Conservation (phyloP, 2,113 vertebrate species). For the Perognathus longimembris region DNA sequence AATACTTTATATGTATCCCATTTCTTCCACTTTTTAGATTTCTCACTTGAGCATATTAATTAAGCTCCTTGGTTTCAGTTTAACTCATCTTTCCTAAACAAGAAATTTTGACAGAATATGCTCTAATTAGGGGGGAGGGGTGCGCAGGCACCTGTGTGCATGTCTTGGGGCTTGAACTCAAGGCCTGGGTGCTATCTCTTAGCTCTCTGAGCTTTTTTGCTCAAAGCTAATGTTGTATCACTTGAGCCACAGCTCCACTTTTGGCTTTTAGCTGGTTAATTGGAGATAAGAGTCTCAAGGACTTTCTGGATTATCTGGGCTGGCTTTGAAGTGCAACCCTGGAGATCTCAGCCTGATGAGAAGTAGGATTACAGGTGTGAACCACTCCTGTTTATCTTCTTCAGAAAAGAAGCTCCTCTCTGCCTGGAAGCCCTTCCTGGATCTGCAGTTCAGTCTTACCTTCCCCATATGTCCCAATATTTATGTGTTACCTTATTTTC, state of each 20-base stretch:
- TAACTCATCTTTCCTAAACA: constrained; percentile 7
- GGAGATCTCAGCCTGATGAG: no score
- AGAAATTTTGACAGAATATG: constrained; percentile 39
- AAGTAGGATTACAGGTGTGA: no score
- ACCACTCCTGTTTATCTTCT: constrained; percentile 7
- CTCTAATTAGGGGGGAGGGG: neutral
- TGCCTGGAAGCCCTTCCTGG: constrained; percentile 17
- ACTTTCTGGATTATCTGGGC: no score
- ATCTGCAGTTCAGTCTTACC: neutral
- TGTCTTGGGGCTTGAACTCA: no score
- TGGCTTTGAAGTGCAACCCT: no score
- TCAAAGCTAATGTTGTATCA: no score
- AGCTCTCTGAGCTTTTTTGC: no score
- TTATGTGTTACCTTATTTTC: neutral
- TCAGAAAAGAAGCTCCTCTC: constrained; percentile 20
- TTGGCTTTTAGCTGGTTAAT: no score
- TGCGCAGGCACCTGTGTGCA: no score
- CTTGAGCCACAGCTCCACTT: no score
- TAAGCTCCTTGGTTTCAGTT: constrained; percentile 44
- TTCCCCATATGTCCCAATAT: neutral
- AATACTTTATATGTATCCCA: constrained; percentile 33
- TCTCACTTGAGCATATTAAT: constrained; percentile 46
- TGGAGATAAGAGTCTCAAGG: no score
- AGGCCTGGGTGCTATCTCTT: no score
- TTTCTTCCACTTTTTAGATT: neutral